Evolutionary conservation across 2,113 vertebrate genomes (phyloP).

Genomic region (Gobiocypris rarus): DNA sequence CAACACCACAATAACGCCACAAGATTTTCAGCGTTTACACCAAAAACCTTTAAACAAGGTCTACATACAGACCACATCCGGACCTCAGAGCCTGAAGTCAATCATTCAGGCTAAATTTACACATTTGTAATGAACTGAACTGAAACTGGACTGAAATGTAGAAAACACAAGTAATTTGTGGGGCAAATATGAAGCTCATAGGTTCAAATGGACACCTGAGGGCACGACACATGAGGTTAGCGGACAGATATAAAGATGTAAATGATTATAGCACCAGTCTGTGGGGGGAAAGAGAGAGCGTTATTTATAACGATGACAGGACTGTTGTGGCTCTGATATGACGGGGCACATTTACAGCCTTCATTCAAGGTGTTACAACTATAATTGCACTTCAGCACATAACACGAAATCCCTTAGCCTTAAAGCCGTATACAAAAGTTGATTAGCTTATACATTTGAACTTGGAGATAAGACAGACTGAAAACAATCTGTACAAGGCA

Average conservation of each 20-base stretch:
- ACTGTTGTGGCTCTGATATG: background rate
- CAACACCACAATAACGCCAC: background rate
- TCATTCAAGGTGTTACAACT: background rate
- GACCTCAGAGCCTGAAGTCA: constrained; percentile 7
- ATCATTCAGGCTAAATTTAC: constrained; percentile 23
- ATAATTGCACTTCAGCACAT: background rate
- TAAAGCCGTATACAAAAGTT: background rate
- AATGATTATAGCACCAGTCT: background rate
- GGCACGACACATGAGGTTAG: background rate
- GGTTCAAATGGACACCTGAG: background rate
- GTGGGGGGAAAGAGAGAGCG: background rate
- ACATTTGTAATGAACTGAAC: constrained; percentile 40
- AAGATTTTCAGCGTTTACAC: background rate
- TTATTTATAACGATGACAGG: constrained; percentile 25
- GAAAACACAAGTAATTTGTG: background rate
- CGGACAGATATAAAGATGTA: background rate
- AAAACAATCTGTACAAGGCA: background rate
- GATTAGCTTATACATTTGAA: background rate
- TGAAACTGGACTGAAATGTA: background rate
- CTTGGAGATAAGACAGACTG: background rate
- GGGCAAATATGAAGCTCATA: background rate
- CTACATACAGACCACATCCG: background rate
- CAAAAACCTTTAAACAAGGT: background rate
- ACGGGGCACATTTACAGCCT: background rate
- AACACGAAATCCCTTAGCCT: background rate